Percentiles rank a stretch among this genome's conserved stretches.
Evolutionary conservation across 1,140 invertebrate genomes (phyloP).

Genomic region (Cryptotermes secundus): DNA sequence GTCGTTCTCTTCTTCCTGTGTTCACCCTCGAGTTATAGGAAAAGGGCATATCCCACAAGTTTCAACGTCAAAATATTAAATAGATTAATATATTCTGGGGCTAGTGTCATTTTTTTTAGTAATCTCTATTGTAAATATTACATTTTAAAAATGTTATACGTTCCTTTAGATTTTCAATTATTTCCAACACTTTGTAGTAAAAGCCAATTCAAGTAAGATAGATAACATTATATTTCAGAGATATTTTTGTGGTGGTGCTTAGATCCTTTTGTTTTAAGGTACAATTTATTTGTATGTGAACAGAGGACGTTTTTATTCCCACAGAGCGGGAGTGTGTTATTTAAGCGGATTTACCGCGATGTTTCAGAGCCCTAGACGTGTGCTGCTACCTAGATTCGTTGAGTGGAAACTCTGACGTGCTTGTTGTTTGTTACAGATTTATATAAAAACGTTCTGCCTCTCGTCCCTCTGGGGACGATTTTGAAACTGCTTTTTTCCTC

Average conservation of each 20-base stretch:
- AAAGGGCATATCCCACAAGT: background rate
- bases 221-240: background rate
- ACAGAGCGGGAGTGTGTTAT: background rate
- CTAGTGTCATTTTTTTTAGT: background rate
- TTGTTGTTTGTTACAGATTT: constrained; percentile 13
- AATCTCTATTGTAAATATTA: background rate
- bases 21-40: background rate
- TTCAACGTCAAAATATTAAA: background rate
- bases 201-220: background rate
- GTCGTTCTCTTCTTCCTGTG: background rate
- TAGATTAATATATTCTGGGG: background rate
- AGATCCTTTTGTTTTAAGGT: background rate
- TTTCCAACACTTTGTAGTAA: background rate
- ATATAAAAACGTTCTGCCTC: background rate
- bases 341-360: constrained; percentile 19
- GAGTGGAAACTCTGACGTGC: background rate
- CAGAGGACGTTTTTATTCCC: background rate
- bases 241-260: background rate
- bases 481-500: background rate
- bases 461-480: background rate
- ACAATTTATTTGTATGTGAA: background rate
- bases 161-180: background rate
- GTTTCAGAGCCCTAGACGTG: background rate
- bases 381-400: constrained; percentile 1
- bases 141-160: background rate